Conservation (phyloP, 1,140 invertebrate species). For the Brachionus angularis region DNA sequence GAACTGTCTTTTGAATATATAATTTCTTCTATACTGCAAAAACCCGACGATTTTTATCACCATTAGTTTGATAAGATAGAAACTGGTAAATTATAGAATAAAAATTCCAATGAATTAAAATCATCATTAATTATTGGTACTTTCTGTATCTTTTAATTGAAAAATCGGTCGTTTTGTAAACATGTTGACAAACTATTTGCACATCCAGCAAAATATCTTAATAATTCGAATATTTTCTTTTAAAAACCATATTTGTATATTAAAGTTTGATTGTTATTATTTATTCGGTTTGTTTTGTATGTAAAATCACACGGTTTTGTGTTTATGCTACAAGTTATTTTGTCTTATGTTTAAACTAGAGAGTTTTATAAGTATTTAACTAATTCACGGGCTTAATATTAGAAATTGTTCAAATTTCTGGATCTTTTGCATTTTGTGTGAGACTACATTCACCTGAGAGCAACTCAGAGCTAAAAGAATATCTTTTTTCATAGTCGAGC, state of each 20-base stretch:
- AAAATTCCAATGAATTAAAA: constrained; percentile 71
- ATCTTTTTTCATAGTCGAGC: constrained; percentile 69
- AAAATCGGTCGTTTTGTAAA: too few relatives aligned
- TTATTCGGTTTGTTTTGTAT: constrained; percentile 68
- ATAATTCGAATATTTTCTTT: constrained; percentile 70
- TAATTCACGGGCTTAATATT: too few relatives aligned
- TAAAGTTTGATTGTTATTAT: constrained; percentile 72
- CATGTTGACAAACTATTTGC: constrained; percentile 73
- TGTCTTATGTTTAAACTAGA: too few relatives aligned
- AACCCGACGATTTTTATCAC: constrained; percentile 71
- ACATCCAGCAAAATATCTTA: constrained; percentile 71
- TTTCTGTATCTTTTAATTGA: constrained; percentile 67
- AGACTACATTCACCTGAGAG: too few relatives aligned
- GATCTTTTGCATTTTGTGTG: too few relatives aligned
- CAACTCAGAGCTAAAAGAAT: too few relatives aligned
- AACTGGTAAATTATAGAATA: constrained; percentile 75
- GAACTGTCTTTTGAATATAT: neutral
- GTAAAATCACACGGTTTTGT: too few relatives aligned
- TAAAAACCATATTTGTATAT: constrained; percentile 68
- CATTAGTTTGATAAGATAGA: constrained; percentile 62
- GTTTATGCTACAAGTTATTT: too few relatives aligned
- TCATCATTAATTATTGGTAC: constrained; percentile 58
- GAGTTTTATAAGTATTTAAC: too few relatives aligned
- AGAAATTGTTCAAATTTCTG: too few relatives aligned
- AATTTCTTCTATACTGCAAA: constrained; percentile 69